Conservation (phyloP, 1,140 invertebrate genomes). For the Drosophila tropicalis region DNA sequence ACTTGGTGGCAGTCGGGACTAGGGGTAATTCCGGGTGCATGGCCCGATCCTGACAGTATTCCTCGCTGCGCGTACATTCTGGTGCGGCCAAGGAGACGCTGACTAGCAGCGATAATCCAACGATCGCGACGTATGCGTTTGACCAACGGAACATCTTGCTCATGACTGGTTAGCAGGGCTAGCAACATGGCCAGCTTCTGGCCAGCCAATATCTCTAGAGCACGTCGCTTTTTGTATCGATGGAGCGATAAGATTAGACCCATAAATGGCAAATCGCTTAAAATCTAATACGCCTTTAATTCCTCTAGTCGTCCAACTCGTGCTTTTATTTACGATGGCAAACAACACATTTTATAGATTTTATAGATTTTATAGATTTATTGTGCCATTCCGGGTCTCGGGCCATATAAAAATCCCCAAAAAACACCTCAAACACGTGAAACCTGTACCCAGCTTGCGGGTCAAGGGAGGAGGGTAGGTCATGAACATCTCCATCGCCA, state of each 20-base stretch:
- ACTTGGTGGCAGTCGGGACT: not conserved
- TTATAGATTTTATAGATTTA: slow-evolving; percentile 63
- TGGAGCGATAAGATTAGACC: slow-evolving; percentile 57
- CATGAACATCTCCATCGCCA: slow-evolving; percentile 34
- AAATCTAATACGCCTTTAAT: slow-evolving; percentile 57
- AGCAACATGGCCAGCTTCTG: slow-evolving; percentile 8
- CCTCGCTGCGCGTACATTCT: slow-evolving; percentile 50
- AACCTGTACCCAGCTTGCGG: not conserved
- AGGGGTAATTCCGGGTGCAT: slow-evolving; percentile 70
- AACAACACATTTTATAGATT: slow-evolving; percentile 47
- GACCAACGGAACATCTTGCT: slow-evolving; percentile 49
- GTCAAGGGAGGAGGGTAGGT: slow-evolving; percentile 7
- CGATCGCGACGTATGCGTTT: slow-evolving; percentile 42
- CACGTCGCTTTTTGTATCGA: slow-evolving; percentile 20
- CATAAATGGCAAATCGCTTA: slow-evolving; percentile 52
- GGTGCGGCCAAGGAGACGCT: slow-evolving; percentile 44
- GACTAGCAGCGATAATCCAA: slow-evolving; percentile 39
- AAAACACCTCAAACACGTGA: slow-evolving; percentile 9
- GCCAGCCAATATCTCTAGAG: not conserved
- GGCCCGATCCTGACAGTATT: slow-evolving; percentile 56
- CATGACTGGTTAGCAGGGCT: slow-evolving; percentile 43
- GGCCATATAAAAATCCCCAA: not conserved
- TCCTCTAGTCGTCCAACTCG: slow-evolving; percentile 32
- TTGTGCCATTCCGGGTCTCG: slow-evolving; percentile 12
- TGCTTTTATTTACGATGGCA: slow-evolving; percentile 62